phyloP scores from a whole-genome alignment of 2,888 invertebrate species.

The Rhagophthalmus giganteus region DNA sequence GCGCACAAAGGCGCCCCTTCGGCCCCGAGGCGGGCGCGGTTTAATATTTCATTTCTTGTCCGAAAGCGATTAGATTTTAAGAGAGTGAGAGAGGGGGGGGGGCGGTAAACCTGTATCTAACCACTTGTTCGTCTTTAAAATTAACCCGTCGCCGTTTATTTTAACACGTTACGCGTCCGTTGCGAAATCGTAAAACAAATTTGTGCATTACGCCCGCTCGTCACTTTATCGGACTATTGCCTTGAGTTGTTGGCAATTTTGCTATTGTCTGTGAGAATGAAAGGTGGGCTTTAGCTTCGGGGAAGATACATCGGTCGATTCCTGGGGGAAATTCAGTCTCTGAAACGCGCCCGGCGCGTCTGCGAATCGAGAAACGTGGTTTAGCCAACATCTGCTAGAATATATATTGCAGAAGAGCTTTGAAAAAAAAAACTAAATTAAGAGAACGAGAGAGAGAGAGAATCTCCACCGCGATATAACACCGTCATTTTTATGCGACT shows the following conservation, averaged over 20 bases:
- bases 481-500: not conserved
- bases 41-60: too few relatives aligned
- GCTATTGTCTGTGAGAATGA: constrained; percentile 30
- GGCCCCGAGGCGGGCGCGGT: too few relatives aligned
- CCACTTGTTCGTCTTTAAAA: too few relatives aligned
- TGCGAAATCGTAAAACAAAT: constrained; percentile 14
- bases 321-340: constrained; percentile 31
- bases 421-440: constrained; percentile 23
- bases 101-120: too few relatives aligned
- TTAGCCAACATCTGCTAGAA: constrained; percentile 27
- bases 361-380: constrained; percentile 27
- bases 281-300: constrained; percentile 26
- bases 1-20: too few relatives aligned
- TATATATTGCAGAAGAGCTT: constrained; percentile 17
- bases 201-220: constrained; percentile 24
- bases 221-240: constrained; percentile 29
- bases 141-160: too few relatives aligned
- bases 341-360: constrained; percentile 29
- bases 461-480: constrained; percentile 4
- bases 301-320: constrained; percentile 31
- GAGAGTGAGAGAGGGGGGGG: too few relatives aligned
- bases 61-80: too few relatives aligned
- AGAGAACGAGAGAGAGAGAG: constrained; percentile 8
- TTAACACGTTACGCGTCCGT: too few relatives aligned
- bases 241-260: constrained; percentile 30